Evolutionary conservation across 1,140 invertebrate genomes (phyloP).

Genomic region (Bombyx mori): ASM3026992v2 NC_085129.1:11218001-11218500

Average conservation of each 20-base stretch:
- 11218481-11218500: constrained; percentile 71
- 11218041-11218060: constrained; percentile 88
- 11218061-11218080: constrained; percentile 85
- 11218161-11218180: constrained; percentile 51
- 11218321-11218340: constrained; percentile 60
- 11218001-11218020: constrained; percentile 81
- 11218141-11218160: constrained; percentile 25
- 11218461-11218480: constrained; percentile 67
- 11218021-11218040: constrained; percentile 83
- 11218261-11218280: constrained; percentile 47
- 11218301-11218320: constrained; percentile 23
- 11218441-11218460: constrained; percentile 81
- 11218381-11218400: constrained; percentile 54
- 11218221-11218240: constrained; percentile 44
- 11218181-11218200: constrained; percentile 68
- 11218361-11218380: constrained; percentile 34
- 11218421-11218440: constrained; percentile 76
- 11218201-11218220: constrained; percentile 54
- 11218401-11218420: constrained; percentile 72
- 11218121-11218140: not conserved
- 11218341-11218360: constrained; percentile 50
- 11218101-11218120: not conserved
- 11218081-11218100: not conserved
- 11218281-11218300: constrained; percentile 25
- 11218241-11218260: constrained; percentile 53